Percentiles rank a stretch among this genome's conserved stretches.
These are phyloP conservation scores for Elephantulus edwardii DNA, from an alignment of 2,113 vertebrate species.

Conservation along the genomic window DNA sequence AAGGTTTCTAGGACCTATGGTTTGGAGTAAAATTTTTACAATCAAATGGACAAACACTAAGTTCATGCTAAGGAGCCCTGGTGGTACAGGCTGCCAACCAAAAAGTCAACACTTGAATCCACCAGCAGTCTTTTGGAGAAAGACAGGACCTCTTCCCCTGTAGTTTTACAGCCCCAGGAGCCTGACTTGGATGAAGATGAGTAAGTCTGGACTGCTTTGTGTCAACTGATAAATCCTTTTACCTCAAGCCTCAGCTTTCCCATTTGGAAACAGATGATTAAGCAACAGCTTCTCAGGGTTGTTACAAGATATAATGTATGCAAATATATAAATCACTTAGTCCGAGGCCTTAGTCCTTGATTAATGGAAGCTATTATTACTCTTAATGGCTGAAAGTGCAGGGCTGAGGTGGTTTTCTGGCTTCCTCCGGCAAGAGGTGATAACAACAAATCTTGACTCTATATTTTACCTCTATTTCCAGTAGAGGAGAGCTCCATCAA, in stretches of 20 bases:
- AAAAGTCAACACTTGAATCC: no score
- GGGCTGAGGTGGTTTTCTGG: background rate
- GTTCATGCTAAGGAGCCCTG: no score
- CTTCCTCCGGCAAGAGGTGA: background rate
- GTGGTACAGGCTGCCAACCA: no score
- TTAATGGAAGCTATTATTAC: constrained; percentile 49
- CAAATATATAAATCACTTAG: background rate
- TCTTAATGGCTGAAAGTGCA: constrained; percentile 33
- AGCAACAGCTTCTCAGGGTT: background rate
- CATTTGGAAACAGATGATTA: background rate
- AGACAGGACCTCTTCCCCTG: no score
- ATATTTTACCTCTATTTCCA: constrained; percentile 2
- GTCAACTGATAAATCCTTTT: background rate
- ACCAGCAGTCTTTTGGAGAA: no score
- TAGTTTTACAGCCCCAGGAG: no score
- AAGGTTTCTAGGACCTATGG: no score
- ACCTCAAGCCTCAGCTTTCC: background rate
- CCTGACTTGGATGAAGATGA: no score
- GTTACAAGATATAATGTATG: constrained; percentile 15
- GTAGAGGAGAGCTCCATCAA: background rate
- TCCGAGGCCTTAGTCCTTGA: constrained; percentile 34
- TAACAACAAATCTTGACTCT: background rate
- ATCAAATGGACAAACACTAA: rapidly evolving
- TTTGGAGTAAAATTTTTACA: no score
- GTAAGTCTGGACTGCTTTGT: background rate